Base-by-base conservation (phyloP, 1,140 invertebrate species). In the Magallana angulata region DNA sequence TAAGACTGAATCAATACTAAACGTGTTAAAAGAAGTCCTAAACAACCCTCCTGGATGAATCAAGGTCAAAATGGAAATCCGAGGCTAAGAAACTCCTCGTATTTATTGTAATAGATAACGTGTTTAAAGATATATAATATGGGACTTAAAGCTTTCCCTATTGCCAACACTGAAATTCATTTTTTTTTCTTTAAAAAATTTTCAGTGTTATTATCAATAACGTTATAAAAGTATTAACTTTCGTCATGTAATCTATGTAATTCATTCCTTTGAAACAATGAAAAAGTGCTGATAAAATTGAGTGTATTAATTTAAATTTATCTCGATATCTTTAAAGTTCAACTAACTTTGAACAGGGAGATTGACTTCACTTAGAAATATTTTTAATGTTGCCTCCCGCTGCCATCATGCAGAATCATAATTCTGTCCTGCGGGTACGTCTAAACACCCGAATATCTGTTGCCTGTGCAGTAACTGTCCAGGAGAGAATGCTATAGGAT, bases 1-100 rank as follows among this genome's bases (percentile, higher is more conserved):
- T 89, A 89, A 56, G 30, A 58, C 57, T 12, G 57, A 82, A 85
- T 86, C 88, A 83, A 87, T 89, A 85, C 11, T 12, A 81, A 85
- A 85, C 86, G 88, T 89, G 88, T 89, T 85, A 84, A 84, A 18
- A 30, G 64, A 68, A 48, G 64, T 24, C 60, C 16, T 7, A 85
- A 85, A 87, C 76, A 60, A 8, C 16, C 36, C 68, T 76, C 68
- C 68, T 36, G 24, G 68, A 76, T 76, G 68, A 76, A 76, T 76
- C 18, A 18, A 36, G 68, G 68, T 76, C 68, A 76, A 76, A 5
- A 7, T 9, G 68, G 68, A 76, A 76, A 11, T 76, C 68, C 11
- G 68, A 30, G 12, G 18, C 24, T 76, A 24, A 48, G 7, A 76
- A 24, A 71, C n/a, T 36, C 30, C 24, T 30, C 36, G 68, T 76